Evolutionary conservation across 1,140 invertebrate genomes (phyloP), one percentile per base, ranked within the genome.

Genomic region (Cydia amplana): DNA sequence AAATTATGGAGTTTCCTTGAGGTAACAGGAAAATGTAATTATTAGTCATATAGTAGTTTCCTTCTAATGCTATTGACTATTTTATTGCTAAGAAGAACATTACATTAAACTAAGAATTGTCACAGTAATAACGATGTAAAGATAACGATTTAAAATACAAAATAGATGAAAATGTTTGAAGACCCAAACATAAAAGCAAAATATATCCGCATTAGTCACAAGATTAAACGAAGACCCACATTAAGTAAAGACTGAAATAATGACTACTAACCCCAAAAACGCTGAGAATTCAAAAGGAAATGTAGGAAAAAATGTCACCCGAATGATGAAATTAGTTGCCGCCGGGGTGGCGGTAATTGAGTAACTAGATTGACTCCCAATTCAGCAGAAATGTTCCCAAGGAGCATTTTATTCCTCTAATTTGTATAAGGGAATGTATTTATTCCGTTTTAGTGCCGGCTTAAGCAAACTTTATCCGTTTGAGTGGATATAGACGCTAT

Each of bases 321-420:
- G 43, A 70, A 70, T 70, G 65, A 70, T 40, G 1, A 43, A 70
- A 20, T 70, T 70, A 70, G 65, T 70, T 40, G 65, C 65, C 65
- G 32, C 4, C 65, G 4, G 32, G 6, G 32, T n/a, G 65, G 65
- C 65, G 25, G 32, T 70, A 70, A 43, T 70, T 32, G 65, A 12
- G 16, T 16, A 70, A 70, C 65, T 70, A 36, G 65, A 70, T 70
- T 70, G 65, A 70, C 65, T 70, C 32, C 65, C 28, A 36, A 70
- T 70, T 70, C 65, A 43, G 65, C 65, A 28, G 32, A 70, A 70
- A 70, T 18, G 65, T 40, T 40, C n/a, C 65, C 65, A 40, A 40
- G 23, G 32, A 36, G 65, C 65, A 70, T 70, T 70, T 70, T 40
- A 70, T 36, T 70, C 14, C 28, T 36, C 65, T 36, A 18, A 70